A percentile compares a stretch with the other conserved stretches of the same genome.
Evolutionary conservation across 2,888 invertebrate genomes (phyloP).

Genomic region (Cheilosia vernalis): DNA sequence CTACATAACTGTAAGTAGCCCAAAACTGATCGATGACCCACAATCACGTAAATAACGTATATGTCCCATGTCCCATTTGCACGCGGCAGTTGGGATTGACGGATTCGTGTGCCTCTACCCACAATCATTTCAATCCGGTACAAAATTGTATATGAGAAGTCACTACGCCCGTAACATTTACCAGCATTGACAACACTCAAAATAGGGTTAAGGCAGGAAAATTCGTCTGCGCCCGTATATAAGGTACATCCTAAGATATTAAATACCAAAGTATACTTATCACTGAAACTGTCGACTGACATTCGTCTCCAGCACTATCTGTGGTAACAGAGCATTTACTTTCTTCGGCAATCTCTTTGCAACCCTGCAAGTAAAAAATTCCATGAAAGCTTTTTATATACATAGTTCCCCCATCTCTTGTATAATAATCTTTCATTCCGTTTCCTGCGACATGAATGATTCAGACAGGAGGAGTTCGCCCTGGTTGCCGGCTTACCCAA

Average conservation of each 20-base stretch:
- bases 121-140: no score
- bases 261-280: conserved; percentile 45
- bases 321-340: conserved; percentile 17
- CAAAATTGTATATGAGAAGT: background rate
- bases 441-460: conserved; percentile 25
- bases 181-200: conserved; percentile 26
- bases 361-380: background rate
- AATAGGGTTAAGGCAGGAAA: conserved; percentile 7
- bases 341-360: background rate
- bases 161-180: background rate
- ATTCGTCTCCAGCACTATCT: conserved; percentile 12
- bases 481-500: conserved; percentile 9
- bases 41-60: no score
- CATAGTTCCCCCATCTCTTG: background rate
- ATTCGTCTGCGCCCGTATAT: background rate
- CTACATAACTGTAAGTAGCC: no score
- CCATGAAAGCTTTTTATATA: conserved; percentile 12
- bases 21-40: no score
- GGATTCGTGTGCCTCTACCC: no score
- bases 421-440: conserved; percentile 35
- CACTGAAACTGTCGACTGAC: conserved; percentile 48
- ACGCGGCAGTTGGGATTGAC: no score
- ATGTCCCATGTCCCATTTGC: no score
- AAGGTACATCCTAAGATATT: conserved; percentile 38
- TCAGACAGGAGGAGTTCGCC: conserved; percentile 31